Evolutionary conservation across 2,888 invertebrate genomes (phyloP).

Genomic region (Synergus gifuensis): DNA sequence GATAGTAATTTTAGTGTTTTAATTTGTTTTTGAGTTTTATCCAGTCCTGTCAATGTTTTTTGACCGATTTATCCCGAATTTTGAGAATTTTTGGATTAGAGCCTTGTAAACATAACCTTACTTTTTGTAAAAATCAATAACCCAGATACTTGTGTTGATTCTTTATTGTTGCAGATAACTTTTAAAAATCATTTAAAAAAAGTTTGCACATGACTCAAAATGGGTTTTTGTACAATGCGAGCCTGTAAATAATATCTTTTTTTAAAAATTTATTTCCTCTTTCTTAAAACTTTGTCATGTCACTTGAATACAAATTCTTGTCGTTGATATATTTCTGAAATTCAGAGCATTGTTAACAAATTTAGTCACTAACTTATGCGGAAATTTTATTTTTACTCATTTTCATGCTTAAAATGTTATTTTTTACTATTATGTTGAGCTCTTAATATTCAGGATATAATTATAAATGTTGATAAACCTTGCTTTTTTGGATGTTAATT

Average conservation of each 20-base stretch:
- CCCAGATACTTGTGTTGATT: slow-evolving; percentile 57
- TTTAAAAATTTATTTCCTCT: neutral
- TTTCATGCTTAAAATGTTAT: neutral
- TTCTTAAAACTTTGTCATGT: neutral
- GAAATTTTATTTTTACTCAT: neutral
- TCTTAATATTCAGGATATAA: neutral
- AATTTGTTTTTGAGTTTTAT: neutral
- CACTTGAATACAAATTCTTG: neutral
- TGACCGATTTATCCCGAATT: neutral
- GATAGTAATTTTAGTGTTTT: neutral
- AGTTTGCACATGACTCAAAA: neutral
- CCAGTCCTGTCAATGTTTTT: neutral
- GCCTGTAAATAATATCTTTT: neutral
- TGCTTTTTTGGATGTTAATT: neutral
- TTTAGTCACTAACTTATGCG: neutral
- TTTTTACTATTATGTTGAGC: neutral
- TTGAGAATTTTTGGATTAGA: neutral
- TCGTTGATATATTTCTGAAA: neutral
- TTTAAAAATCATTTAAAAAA: slow-evolving; percentile 10
- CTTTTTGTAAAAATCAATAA: slow-evolving; percentile 71
- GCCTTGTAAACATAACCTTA: slow-evolving; percentile 73
- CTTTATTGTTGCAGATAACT: slow-evolving; percentile 30
- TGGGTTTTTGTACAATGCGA: neutral
- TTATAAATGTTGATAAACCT: neutral
- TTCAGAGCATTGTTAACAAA: neutral